Conservation (phyloP, 2,113 vertebrate genomes). For the Ammodytes marinus region DNA sequence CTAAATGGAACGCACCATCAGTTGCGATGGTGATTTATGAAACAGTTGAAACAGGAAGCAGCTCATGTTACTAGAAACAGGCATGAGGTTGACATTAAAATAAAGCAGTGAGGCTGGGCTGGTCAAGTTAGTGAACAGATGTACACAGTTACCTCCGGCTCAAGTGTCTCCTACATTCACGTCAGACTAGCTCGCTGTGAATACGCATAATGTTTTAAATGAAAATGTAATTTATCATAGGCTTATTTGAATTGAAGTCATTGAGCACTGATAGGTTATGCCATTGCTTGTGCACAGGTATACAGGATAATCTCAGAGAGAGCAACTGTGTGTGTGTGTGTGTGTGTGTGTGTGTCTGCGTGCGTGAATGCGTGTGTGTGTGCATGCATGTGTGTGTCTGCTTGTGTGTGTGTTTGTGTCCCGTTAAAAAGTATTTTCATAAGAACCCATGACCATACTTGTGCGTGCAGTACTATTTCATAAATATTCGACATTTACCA, state of each 20-base stretch:
- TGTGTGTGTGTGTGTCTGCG: background rate
- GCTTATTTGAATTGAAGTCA: background rate
- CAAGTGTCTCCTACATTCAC: background rate
- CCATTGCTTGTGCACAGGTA: background rate
- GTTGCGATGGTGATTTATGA: slow-evolving; percentile 47
- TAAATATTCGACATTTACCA: slow-evolving; percentile 39
- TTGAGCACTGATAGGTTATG: background rate
- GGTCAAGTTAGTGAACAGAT: background rate
- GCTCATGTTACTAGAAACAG: slow-evolving; percentile 33
- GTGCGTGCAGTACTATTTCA: slow-evolving; percentile 29
- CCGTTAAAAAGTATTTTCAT: background rate
- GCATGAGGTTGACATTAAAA: slow-evolving; percentile 8
- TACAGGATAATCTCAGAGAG: too few relatives aligned
- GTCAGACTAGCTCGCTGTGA: background rate
- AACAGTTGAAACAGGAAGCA: slow-evolving; percentile 28
- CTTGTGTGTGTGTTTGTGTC: background rate
- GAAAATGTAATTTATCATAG: background rate
- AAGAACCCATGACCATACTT: background rate
- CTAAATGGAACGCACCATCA: background rate
- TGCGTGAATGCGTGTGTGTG: background rate
- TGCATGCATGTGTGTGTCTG: background rate
- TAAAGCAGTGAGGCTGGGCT: background rate
- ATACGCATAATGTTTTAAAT: background rate
- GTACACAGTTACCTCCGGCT: background rate
- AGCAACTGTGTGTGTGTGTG: background rate